phyloP scores from a whole-genome alignment of 1,140 invertebrate genomes.

The Heliconius melpomene region DNA sequence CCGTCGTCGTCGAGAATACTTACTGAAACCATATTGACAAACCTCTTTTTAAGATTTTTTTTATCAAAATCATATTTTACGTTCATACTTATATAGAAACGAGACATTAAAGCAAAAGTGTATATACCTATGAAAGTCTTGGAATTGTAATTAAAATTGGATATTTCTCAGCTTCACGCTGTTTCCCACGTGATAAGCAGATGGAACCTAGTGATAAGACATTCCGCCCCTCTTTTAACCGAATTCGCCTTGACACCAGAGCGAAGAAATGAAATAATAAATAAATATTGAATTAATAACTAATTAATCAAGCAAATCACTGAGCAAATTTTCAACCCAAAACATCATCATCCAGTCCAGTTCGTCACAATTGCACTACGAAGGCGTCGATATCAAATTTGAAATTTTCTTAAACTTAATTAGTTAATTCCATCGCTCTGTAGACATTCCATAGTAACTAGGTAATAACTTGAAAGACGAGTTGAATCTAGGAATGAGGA shows the following conservation, averaged over 20 bases:
- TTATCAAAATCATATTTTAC: too few relatives aligned
- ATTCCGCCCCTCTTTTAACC: too few relatives aligned
- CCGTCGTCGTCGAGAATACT: background rate
- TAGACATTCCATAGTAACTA: background rate
- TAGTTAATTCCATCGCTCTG: constrained; percentile 1
- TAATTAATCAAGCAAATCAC: background rate
- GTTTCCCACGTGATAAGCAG: too few relatives aligned
- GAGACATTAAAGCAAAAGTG: too few relatives aligned
- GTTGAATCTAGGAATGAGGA: constrained; percentile 31
- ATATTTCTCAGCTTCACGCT: too few relatives aligned
- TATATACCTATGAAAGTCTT: too few relatives aligned
- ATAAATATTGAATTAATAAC: too few relatives aligned
- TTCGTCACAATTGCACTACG: background rate
- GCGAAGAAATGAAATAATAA: too few relatives aligned
- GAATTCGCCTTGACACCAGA: too few relatives aligned
- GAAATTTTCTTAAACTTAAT: constrained; percentile 7
- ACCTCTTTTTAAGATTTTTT: background rate
- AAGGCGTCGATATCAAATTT: constrained; percentile 1
- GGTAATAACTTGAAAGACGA: constrained; percentile 29
- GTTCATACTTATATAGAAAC: too few relatives aligned
- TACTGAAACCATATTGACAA: background rate
- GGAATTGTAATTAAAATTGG: too few relatives aligned
- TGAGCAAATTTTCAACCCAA: background rate
- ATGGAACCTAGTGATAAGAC: too few relatives aligned
- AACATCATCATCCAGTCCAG: background rate